Percentiles rank a stretch among this genome's conserved stretches.
phyloP scores from a whole-genome alignment of 2,888 invertebrate genomes.

The Crocallis elinguaria region DNA sequence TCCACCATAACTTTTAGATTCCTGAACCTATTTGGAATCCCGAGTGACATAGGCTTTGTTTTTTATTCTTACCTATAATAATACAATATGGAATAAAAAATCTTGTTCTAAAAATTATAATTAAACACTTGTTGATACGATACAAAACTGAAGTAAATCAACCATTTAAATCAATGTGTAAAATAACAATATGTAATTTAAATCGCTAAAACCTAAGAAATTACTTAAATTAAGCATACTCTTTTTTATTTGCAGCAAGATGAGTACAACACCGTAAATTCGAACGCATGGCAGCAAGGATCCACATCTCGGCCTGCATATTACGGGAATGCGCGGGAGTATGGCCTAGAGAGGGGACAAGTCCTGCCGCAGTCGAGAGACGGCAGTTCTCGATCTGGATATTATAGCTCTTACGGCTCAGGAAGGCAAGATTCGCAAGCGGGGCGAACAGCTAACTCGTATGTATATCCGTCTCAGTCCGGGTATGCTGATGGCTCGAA shows the following conservation, averaged over 20 bases:
- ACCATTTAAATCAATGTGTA: too few relatives aligned
- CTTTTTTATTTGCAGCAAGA: conserved; percentile 32
- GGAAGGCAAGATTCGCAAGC: not conserved
- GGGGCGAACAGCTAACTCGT: not conserved
- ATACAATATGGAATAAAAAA: too few relatives aligned
- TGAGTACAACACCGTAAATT: conserved; percentile 7
- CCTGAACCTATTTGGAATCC: too few relatives aligned
- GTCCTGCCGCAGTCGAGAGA: conserved; percentile 14
- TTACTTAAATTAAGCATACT: conserved; percentile 2
- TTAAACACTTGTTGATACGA: too few relatives aligned
- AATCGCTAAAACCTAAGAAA: too few relatives aligned
- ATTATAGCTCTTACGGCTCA: conserved; percentile 10
- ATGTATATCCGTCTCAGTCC: not conserved
- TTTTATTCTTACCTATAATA: too few relatives aligned
- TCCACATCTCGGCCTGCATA: conserved; percentile 14
- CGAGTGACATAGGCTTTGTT: too few relatives aligned
- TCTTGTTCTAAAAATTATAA: too few relatives aligned
- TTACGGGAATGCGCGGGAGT: not conserved
- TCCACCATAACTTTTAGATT: too few relatives aligned
- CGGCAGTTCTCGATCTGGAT: conserved; percentile 14
- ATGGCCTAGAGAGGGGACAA: conserved; percentile 7
- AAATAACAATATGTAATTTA: too few relatives aligned
- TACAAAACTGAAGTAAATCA: too few relatives aligned
- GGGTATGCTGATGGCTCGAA: not conserved
- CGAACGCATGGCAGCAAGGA: conserved; percentile 9